Base-by-base conservation (phyloP, 2,113 vertebrate species). In the Bubo bubo region DNA sequence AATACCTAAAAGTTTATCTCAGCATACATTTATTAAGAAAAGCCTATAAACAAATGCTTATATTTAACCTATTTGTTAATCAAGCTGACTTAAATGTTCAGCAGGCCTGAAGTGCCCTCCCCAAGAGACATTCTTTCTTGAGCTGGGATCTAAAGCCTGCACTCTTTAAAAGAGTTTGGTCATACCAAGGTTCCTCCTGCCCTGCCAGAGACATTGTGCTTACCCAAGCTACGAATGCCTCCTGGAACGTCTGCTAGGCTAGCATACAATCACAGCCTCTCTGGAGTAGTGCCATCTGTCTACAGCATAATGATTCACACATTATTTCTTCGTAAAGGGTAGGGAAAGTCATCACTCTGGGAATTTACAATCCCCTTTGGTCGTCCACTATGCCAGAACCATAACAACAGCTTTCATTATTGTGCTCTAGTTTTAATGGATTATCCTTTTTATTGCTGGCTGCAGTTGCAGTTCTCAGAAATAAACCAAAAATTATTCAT, bases 381-480 rank as follows among this genome's bases (percentile, higher is more conserved):
- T 88, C 17, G 0, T 84, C 71, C 80, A 79, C 91, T 95, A 47
- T 35, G 80, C 74, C 89, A 95, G 93, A 96, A 77, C 47, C 41
- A 39, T 84, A 66, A 52, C 62, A 93, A 82, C 66, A 89, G 45
- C 90, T 96, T 77, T 96, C 55, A 74, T 95, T 89, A 79, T 56
- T 80, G 80, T 89, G 76, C 62, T 95, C 22, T 87, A 75, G 66
- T 75, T 97, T 97, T 93, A 93, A 95, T 95, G 75, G 86, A 97
- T 95, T 86, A 68, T 82, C 30, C 83, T 93, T 94, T 91, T 96
- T 97, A 97, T 94, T 95, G 68, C 59, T 93, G 89, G 85, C 47
- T 97, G 72, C 79, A 86, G 45, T 90, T 91, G 43, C 91, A 59
- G 32, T 58, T 85, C 73, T 83, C 93, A 85, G 89, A 97, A 98